A percentile compares a stretch with the other conserved stretches of the same genome.
These are phyloP conservation scores for Platyrinchus mystaceus DNA, from an alignment of 2,797 vertebrate genomes.

Conservation along the genomic window DNA sequence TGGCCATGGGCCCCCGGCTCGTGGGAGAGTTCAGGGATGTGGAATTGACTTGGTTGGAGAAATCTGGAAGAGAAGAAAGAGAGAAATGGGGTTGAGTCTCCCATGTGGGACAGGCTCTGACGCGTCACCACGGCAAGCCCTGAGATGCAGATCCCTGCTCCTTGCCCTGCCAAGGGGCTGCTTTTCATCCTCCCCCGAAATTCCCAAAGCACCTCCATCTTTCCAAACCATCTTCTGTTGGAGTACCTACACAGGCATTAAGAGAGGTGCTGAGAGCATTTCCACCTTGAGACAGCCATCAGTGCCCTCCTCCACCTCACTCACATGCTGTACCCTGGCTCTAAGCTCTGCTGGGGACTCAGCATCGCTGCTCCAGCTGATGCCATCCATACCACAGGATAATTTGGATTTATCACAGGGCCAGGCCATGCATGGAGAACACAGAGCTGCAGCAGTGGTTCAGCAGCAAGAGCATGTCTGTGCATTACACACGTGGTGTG, in stretches of 20 bases:
- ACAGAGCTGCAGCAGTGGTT: rapidly evolving
- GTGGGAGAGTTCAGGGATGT: conserved; percentile 87
- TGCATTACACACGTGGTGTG: rapidly evolving
- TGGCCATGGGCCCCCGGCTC: conserved; percentile 86
- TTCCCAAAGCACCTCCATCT: neutral
- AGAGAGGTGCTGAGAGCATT: neutral
- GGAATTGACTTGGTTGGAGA: conserved; percentile 87
- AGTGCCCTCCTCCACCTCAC: neutral
- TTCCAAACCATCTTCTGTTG: neutral
- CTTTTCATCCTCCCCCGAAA: neutral
- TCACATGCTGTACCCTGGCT: rapidly evolving
- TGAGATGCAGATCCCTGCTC: neutral
- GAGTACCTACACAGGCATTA: rapidly evolving
- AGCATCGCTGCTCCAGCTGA: neutral
- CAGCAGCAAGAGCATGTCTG: rapidly evolving
- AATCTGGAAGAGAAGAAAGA: conserved; percentile 79
- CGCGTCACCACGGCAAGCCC: neutral
- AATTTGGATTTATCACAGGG: neutral
- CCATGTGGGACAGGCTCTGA: rapidly evolving
- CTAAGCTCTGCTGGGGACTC: neutral
- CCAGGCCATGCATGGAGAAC: neutral
- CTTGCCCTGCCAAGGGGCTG: neutral
- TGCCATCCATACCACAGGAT: rapidly evolving
- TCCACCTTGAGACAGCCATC: neutral
- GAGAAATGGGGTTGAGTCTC: neutral